Percentiles rank a stretch among this genome's conserved stretches.
Evolutionary conservation across 2,888 invertebrate genomes (phyloP).

Genomic region (Baronia brevicornis): DNA sequence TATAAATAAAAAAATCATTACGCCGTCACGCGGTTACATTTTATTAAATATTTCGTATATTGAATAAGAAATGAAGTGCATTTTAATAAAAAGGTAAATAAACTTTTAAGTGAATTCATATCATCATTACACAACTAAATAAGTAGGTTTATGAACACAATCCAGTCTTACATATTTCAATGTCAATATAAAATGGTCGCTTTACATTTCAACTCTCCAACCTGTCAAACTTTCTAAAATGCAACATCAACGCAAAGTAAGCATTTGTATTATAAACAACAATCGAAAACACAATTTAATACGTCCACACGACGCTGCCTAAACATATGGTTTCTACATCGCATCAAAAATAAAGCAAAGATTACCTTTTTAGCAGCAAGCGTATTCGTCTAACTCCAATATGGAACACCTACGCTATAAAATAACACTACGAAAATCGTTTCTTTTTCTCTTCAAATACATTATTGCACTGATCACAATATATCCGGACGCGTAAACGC

Average conservation of each 20-base stretch:
- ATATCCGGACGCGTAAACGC: constrained; percentile 61
- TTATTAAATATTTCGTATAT: too few species aligned
- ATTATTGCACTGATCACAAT: constrained; percentile 68
- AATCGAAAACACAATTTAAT: constrained; percentile 7
- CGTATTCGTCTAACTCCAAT: constrained; percentile 56
- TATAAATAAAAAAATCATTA: too few species aligned
- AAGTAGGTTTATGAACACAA: constrained; percentile 10
- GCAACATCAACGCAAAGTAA: constrained; percentile 22
- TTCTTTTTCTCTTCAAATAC: constrained; percentile 74
- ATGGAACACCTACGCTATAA: constrained; percentile 69
- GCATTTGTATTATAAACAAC: constrained; percentile 1
- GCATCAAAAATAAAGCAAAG: constrained; percentile 33
- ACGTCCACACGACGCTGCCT: constrained; percentile 23
- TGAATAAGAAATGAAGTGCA: too few species aligned
- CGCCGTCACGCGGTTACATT: too few species aligned
- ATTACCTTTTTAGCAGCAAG: constrained; percentile 60
- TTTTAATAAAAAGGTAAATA: too few species aligned
- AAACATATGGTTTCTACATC: constrained; percentile 44
- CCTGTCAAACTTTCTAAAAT: constrained; percentile 43
- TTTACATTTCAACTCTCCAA: constrained; percentile 24
- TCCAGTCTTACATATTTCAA: constrained; percentile 8
- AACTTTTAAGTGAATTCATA: too few species aligned
- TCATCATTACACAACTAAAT: too few species aligned
- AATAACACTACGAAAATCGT: constrained; percentile 69
- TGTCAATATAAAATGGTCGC: constrained; percentile 28